phyloP scores from a whole-genome alignment of 2,888 invertebrate genomes.

The Villa cingulata region DNA sequence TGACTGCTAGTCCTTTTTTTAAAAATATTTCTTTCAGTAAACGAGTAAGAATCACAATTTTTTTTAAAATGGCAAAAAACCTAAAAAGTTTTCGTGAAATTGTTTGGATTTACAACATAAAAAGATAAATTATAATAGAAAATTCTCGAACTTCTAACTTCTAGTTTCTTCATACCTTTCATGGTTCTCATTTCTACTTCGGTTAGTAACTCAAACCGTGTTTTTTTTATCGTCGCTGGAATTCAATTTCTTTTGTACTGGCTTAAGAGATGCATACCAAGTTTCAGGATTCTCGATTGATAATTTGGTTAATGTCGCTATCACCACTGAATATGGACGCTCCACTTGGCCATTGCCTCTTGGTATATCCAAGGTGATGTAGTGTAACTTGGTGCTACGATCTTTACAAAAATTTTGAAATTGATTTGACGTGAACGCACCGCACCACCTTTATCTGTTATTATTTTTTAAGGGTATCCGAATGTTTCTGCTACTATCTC shows the following conservation, averaged over 20 bases:
- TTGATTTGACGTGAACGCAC: slow-evolving; percentile 1
- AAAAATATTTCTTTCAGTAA: too few relatives aligned
- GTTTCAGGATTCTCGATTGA: slow-evolving; percentile 14
- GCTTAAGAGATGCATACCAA: slow-evolving; percentile 20
- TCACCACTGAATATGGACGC: slow-evolving; percentile 10
- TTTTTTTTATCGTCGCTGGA: slow-evolving; percentile 15
- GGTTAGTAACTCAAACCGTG: slow-evolving; percentile 19
- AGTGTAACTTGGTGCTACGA: background rate
- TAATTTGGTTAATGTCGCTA: slow-evolving; percentile 10
- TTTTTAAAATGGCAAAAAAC: too few relatives aligned
- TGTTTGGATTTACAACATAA: too few relatives aligned
- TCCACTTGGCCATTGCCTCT: slow-evolving; percentile 14
- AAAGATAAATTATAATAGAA: too few relatives aligned
- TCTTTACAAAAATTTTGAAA: slow-evolving; percentile 3
- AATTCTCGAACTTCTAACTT: too few relatives aligned
- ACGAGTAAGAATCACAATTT: too few relatives aligned
- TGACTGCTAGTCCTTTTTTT: too few relatives aligned
- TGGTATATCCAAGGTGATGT: slow-evolving; percentile 5
- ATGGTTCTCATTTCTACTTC: slow-evolving; percentile 10
- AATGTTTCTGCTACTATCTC: background rate
- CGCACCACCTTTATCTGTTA: slow-evolving; percentile 1
- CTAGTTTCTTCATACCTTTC: background rate
- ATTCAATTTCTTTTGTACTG: slow-evolving; percentile 16
- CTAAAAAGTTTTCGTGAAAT: too few relatives aligned
- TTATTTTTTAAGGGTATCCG: slow-evolving; percentile 2